Evolutionary conservation across 1,140 invertebrate genomes (phyloP).

Genomic region (Caenorhabditis briggsae): DNA sequence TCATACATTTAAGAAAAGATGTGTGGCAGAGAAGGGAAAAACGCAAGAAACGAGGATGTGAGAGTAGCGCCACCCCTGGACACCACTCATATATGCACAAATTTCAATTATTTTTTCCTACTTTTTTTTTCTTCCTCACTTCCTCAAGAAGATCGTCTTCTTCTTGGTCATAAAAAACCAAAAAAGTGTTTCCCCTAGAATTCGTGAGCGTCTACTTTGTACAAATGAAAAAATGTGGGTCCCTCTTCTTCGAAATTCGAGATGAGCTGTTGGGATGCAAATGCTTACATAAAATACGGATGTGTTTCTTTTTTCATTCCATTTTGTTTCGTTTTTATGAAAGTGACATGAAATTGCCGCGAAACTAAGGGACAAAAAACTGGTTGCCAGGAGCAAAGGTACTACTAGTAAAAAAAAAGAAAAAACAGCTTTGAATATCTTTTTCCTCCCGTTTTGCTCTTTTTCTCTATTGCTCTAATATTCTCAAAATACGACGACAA

Average conservation of each 20-base stretch:
- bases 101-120: conserved; percentile 51
- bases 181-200: conserved; percentile 18
- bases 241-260: conserved; percentile 7
- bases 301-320: neutral
- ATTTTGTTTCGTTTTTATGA: neutral
- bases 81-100: conserved; percentile 55
- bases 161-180: conserved; percentile 24
- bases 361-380: neutral
- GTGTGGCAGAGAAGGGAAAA: neutral
- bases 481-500: neutral
- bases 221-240: conserved; percentile 34
- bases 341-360: neutral
- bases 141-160: neutral
- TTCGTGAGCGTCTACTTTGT: conserved; percentile 17
- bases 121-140: neutral
- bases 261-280: conserved; percentile 30
- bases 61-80: conserved; percentile 46
- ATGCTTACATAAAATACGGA: conserved; percentile 31
- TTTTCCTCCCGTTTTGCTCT: neutral
- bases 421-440: neutral
- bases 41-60: neutral
- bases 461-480: neutral
- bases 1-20: conserved; percentile 56
- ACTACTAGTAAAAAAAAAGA: neutral
- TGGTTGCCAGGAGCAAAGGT: conserved; percentile 12